Evolutionary conservation across 2,113 vertebrate species (phyloP), one percentile per base, ranked within the genome.

Genomic region (Thymallus thymallus): DNA sequence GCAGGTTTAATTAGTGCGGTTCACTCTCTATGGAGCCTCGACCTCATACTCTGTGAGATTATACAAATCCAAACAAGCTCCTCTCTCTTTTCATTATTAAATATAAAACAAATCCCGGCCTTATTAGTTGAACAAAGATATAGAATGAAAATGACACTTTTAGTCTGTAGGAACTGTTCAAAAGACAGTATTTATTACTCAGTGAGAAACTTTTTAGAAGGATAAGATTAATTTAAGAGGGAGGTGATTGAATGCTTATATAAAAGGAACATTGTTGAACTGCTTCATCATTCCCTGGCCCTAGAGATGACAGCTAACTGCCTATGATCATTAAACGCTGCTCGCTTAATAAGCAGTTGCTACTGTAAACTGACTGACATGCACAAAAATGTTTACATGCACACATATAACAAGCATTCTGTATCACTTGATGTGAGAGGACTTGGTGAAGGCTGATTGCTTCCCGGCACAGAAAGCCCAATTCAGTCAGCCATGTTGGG

Each of bases 301-400:
- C 71, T 74, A 2, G 14, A 73, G 18, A 64, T 12, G 74, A 35
- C 51, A 22, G 6, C 16, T 69, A 45, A 9, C 55, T 76, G 61
- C 51, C n/a, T 9, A 13, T 24, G 12, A 14, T 26, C 6, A 58
- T 30, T 35, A 69, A 48, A 71, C 12, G 48, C 32, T 41, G 46
- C 58, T 22, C 22, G 18, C 3, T 60, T 82, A 81, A 85, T 78
- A 74, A 87, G 74, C 55, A 14, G 32, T 23, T 26, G 45, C 41
- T 30, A 51, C 71, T 23, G 63, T 58, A 60, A 32, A 68, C 67
- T 35, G 2, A 26, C 7, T 26, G 66, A 79, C n/a, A n/a, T n/a
- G n/a, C n/a, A n/a, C n/a, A n/a, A n/a, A 60, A 81, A 76, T 20
- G 56, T 62, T 51, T 32, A 74, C 70, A 3, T 77, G 85, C 80